phyloP scores from a whole-genome alignment of 2,113 vertebrate species.

The Gnathonemus longibarbis region DNA sequence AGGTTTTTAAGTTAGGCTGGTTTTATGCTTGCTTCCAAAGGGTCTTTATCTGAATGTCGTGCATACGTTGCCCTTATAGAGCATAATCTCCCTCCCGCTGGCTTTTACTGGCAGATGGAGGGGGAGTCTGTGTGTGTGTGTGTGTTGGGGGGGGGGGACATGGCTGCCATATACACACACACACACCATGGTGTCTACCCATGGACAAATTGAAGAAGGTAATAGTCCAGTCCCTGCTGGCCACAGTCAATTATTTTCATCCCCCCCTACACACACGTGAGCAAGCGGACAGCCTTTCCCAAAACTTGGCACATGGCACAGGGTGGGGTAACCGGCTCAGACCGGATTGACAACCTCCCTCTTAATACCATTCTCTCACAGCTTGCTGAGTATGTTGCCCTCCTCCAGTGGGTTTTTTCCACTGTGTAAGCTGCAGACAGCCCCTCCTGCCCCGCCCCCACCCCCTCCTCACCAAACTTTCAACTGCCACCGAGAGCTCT shows the following conservation, averaged over 20 bases:
- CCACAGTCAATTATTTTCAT: constrained; percentile 69
- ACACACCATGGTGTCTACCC: constrained; percentile 24
- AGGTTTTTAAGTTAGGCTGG: constrained; percentile 55
- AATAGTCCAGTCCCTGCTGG: constrained; percentile 44
- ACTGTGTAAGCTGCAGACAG: constrained; percentile 40
- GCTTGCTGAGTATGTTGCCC: constrained; percentile 53
- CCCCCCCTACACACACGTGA: constrained; percentile 52
- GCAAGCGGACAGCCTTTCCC: constrained; percentile 68
- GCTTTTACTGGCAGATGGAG: constrained; percentile 57
- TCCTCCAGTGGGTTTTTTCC: constrained; percentile 58
- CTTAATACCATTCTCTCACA: constrained; percentile 65
- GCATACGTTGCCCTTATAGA: constrained; percentile 45
- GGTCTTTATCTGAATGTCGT: constrained; percentile 52
- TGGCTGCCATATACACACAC: constrained; percentile 8
- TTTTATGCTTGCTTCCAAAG: constrained; percentile 43
- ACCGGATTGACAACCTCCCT: constrained; percentile 74
- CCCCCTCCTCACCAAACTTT: constrained; percentile 35
- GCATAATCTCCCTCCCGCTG: constrained; percentile 49
- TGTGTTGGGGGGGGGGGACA: constrained; percentile 20
- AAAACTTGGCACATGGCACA: constrained; percentile 66
- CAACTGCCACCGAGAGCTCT: constrained; percentile 39
- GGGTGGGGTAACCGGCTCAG: constrained; percentile 77
- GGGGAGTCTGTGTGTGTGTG: constrained; percentile 23
- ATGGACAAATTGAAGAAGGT: constrained; percentile 53
- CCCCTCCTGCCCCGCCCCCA: constrained; percentile 29